Evolutionary conservation across 2,888 invertebrate species (phyloP).

Genomic region (Cephonodes hylas): DNA sequence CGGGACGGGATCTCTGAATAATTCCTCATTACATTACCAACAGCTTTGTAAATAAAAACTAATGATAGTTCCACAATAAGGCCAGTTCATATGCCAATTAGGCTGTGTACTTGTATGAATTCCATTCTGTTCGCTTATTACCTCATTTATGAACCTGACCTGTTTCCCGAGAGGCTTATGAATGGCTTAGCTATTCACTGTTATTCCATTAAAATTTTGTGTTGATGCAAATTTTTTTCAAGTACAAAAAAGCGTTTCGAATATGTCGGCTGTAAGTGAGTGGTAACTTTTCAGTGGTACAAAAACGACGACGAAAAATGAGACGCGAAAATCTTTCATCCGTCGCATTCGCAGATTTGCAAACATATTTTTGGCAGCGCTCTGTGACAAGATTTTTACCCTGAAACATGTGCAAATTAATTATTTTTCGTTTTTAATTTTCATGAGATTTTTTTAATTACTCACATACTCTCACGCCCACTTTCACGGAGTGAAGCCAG

Average conservation of each 20-base stretch:
- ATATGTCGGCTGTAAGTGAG: background rate
- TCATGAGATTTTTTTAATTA: background rate
- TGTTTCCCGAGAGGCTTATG: background rate
- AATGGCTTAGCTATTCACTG: background rate
- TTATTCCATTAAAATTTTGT: background rate
- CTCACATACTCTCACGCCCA: background rate
- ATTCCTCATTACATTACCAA: slow-evolving; percentile 16
- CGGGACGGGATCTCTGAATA: slow-evolving; percentile 14
- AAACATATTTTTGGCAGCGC: background rate
- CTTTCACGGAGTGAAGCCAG: too few species aligned
- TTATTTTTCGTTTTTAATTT: background rate
- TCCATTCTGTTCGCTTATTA: background rate
- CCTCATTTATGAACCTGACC: background rate
- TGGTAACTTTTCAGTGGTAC: background rate
- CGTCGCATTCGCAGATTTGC: background rate
- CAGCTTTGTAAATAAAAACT: background rate
- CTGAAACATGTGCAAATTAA: background rate
- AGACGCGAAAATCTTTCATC: background rate
- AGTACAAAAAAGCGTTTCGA: background rate
- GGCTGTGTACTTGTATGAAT: background rate
- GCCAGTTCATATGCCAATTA: slow-evolving; percentile 1
- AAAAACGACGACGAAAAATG: background rate
- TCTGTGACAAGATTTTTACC: background rate
- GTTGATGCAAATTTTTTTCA: background rate
- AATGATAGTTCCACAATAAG: background rate